These are phyloP conservation scores for Arge pagana DNA, from an alignment of 2,888 invertebrate species.

Conservation along the genomic window DNA sequence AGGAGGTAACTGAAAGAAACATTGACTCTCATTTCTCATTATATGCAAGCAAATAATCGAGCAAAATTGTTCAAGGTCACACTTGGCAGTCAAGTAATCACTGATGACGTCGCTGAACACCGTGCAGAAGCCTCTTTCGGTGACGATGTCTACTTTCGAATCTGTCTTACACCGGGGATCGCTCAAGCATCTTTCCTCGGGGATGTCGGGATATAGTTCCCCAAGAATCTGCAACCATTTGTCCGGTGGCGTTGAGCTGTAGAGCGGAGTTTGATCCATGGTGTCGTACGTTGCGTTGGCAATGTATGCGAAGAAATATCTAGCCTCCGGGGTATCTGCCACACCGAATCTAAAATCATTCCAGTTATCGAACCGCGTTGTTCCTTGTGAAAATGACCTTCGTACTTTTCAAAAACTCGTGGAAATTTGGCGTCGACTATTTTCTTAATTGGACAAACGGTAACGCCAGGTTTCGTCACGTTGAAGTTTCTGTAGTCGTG, in stretches of 20 bases:
- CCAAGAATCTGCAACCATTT: conserved; percentile 40
- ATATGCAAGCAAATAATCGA: too few species aligned
- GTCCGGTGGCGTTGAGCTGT: conserved; percentile 31
- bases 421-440: conserved; percentile 60
- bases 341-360: conserved; percentile 38
- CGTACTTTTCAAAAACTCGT: conserved; percentile 32
- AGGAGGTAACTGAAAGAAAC: conserved; percentile 36
- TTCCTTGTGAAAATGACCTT: neutral
- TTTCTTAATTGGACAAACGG: conserved; percentile 68
- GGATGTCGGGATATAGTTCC: conserved; percentile 34
- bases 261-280: conserved; percentile 30
- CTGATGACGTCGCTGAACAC: conserved; percentile 26
- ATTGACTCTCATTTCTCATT: conserved; percentile 1
- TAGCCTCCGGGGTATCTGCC: conserved; percentile 33
- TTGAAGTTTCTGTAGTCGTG: conserved; percentile 51
- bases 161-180: conserved; percentile 5
- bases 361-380: neutral
- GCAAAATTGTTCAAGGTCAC: too few species aligned
- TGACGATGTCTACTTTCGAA: conserved; percentile 27
- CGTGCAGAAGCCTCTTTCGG: conserved; percentile 41
- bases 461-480: conserved; percentile 71
- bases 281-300: conserved; percentile 33
- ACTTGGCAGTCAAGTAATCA: conserved; percentile 36
- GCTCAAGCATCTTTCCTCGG: neutral
- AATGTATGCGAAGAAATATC: conserved; percentile 38